Evolutionary conservation across 64 coral and sea anemone genomes (phyloP), one percentile per base, ranked within the genome.

Genomic region (Porites australiensis): DNA sequence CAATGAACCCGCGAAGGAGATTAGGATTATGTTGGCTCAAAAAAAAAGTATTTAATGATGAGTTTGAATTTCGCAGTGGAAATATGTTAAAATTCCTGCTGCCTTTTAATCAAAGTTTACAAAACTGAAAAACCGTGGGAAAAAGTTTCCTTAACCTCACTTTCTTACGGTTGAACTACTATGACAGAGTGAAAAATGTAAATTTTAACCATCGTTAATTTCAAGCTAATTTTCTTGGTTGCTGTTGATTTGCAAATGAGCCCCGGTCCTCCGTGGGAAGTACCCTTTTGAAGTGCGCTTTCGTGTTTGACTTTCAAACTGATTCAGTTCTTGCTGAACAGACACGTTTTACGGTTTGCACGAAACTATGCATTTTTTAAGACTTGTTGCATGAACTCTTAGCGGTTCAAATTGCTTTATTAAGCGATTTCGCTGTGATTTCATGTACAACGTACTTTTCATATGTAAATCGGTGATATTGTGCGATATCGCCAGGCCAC

Each of bases 131-230:
- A 71, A 22, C 0, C 10, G 69, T 72, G 69, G 22, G 20, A 72
- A 72, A 72, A 72, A 71, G 68, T 37, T 71, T 27, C 8, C 68
- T 71, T 71, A 27, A 71, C 68, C 21, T 71, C 22, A 27, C 21
- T 71, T 71, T 71, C 68, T 43, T 71, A 71, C 3, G 22, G 68
- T 71, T 71, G 22, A 71, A 27, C n/a, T 71, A 27, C 68, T 71
- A 71, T 71, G 20, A 43, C 19, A 71, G n/a, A 72, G 27, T 11
- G 21, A 71, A 71, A 72, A 72, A 72, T 72, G 69, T 72, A 72
- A 72, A 72, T 72, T 43, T 72, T 72, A 72, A 45, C 69, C 69
- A 72, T 72, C 69, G 37, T 72, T 72, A 72, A 72, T 72, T 72
- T 72, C 10, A 45, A 43, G 69, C 37, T 44, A 37, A 72, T 72